Percentiles rank a stretch among this genome's conserved stretches.
phyloP scores from a whole-genome alignment of 1,140 invertebrate genomes.

The Euwallacea fornicatus region DNA sequence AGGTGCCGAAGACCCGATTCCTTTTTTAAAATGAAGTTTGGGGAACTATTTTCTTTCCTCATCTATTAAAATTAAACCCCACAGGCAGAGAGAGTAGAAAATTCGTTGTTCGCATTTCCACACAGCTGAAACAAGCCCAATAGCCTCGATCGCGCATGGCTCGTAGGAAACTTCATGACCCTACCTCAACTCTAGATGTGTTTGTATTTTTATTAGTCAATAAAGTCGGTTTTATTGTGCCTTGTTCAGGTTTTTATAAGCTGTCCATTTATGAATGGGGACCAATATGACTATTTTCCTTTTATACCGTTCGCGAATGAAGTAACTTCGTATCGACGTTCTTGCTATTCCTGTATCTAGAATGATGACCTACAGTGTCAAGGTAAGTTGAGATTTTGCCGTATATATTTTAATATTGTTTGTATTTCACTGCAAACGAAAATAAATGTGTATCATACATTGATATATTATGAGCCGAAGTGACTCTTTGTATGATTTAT shows the following conservation, averaged over 20 bases:
- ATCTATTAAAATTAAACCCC: too few relatives aligned
- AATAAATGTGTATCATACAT: constrained; percentile 4
- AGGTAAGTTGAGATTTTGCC: neutral
- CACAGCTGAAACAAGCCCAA: too few relatives aligned
- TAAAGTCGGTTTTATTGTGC: neutral
- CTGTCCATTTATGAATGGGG: neutral
- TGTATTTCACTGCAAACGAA: neutral
- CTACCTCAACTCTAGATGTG: neutral
- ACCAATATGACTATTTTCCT: neutral
- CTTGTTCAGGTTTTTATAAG: neutral
- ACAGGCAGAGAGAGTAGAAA: too few relatives aligned
- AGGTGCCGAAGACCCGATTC: too few relatives aligned
- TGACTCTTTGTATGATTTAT: neutral
- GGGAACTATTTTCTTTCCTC: too few relatives aligned
- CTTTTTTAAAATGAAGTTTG: too few relatives aligned
- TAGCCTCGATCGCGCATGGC: neutral
- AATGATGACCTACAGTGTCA: neutral
- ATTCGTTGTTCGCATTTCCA: too few relatives aligned
- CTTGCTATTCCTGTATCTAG: neutral
- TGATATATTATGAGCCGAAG: neutral
- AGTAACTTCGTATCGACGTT: neutral
- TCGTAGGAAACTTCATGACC: neutral
- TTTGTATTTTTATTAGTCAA: neutral
- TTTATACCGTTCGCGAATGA: neutral
- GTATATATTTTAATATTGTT: too few relatives aligned